These are phyloP conservation scores for Dasypolia templi DNA, from an alignment of 2,888 invertebrate species.

Conservation along the genomic window DNA sequence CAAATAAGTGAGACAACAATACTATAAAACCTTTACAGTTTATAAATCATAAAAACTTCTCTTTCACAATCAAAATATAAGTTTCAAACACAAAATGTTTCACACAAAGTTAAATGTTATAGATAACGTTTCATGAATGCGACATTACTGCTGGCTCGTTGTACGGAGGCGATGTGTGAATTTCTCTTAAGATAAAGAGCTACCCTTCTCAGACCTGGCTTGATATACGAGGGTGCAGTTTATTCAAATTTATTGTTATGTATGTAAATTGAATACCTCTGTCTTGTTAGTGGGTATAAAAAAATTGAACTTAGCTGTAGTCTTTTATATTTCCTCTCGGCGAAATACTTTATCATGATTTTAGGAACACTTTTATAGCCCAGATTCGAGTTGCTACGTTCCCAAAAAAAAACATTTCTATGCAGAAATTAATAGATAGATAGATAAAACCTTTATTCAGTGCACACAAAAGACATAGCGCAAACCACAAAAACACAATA, in stretches of 20 bases:
- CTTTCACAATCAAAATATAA: neutral
- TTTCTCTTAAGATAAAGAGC: conserved; percentile 46
- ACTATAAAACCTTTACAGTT: neutral
- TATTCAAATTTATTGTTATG: conserved; percentile 37
- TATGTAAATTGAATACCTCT: conserved; percentile 23
- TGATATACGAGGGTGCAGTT: conserved; percentile 33
- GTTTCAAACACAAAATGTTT: neutral
- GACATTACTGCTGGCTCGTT: conserved; percentile 9
- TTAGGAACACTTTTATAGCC: neutral
- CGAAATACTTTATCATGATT: conserved; percentile 5
- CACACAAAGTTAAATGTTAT: neutral
- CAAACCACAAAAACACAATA: too few relatives aligned
- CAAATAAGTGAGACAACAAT: neutral
- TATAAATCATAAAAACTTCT: neutral
- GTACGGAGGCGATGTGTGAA: conserved; percentile 41
- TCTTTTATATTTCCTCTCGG: neutral
- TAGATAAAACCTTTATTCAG: too few relatives aligned
- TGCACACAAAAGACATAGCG: too few relatives aligned
- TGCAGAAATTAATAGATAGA: too few relatives aligned
- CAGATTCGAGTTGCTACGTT: neutral
- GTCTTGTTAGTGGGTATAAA: neutral
- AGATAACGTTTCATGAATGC: conserved; percentile 16
- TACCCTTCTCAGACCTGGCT: conserved; percentile 45
- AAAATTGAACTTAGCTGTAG: neutral
- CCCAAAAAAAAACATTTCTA: too few relatives aligned